Base-by-base conservation (phyloP, 2,888 invertebrate species). In the Coecobrya sp. region DNA sequence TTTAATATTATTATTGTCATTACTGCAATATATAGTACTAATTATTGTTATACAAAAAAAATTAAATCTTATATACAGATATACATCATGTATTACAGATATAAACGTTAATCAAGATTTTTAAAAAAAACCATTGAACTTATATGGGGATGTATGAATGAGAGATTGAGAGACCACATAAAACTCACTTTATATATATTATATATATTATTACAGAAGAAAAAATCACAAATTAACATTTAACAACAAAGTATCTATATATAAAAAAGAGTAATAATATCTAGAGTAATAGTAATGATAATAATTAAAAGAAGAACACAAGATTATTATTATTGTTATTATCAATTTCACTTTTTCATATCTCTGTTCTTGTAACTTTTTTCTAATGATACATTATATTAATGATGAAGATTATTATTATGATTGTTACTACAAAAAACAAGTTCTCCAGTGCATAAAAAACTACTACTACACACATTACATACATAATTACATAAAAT, bases 81-180 rank as follows among this genome's bases (percentile, higher is more conserved):
- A n/a, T n/a, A n/a, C n/a, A n/a, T n/a, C n/a, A 4, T 36, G 36
- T 36, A 36, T 36, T 36, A 36, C 36, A 36, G 36, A 36, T 55
- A 16, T n/a, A 55, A n/a, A 19, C 55, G 19, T 13, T 55, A 55
- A 19, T 55, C 36, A 52, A 52, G 13, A 52, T 55, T 16, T 55
- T 55, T 55, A n/a, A 55, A 55, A 55, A 52, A n/a, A n/a, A n/a
- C 11, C 55, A n/a, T n/a, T 55, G 55, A 55, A 55, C 55, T 55
- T 55, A 55, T 55, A 55, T n/a, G 55, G n/a, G 19, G 19, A 19
- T n/a, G 55, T 55, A 55, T 55, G 55, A 55, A 55, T 55, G 19
- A 55, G 55, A 55, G 55, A 55, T 19, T 19, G 36, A 36, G 36
- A 55, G 55, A 55, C 55, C 55, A 55, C 55, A 19, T 55, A 52